These are phyloP conservation scores for Cheilosia pagana DNA, from an alignment of 2,888 invertebrate species.

Conservation along the genomic window DNA sequence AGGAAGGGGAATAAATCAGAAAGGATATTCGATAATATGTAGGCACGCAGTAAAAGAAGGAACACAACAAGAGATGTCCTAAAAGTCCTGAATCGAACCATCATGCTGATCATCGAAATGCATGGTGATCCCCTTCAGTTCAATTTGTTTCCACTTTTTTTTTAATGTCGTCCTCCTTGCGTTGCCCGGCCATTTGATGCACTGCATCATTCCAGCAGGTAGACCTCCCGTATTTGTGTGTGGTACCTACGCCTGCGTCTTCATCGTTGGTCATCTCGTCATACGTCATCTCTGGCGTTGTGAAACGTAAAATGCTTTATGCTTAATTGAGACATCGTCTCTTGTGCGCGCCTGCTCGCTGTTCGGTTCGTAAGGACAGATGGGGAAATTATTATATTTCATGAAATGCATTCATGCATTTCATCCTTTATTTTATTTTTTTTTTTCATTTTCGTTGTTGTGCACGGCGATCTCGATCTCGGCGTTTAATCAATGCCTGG, in stretches of 20 bases:
- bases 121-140: constrained; percentile 73
- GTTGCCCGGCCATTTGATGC: constrained; percentile 4
- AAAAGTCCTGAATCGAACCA: constrained; percentile 53
- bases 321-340: constrained; percentile 69
- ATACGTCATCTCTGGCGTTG: constrained; percentile 68
- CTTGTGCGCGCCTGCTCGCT: constrained; percentile 12
- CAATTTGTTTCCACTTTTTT: constrained; percentile 65
- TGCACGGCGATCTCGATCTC: constrained; percentile 47
- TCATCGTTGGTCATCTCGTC: constrained; percentile 53
- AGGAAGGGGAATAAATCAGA: constrained; percentile 18
- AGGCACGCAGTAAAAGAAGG: constrained; percentile 24
- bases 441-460: constrained; percentile 13
- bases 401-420: constrained; percentile 72
- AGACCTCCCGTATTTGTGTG: constrained; percentile 69
- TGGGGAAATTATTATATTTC: constrained; percentile 68
- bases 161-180: constrained; percentile 13
- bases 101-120: constrained; percentile 54
- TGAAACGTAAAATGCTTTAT: constrained; percentile 67
- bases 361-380: constrained; percentile 49
- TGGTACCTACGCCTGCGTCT: constrained; percentile 43
- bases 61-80: constrained; percentile 47
- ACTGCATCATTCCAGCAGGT: constrained; percentile 49
- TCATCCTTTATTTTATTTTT: constrained; percentile 42
- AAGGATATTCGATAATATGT: constrained; percentile 51
- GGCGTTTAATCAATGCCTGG: constrained; percentile 63